Evolutionary conservation across 1,140 invertebrate species (phyloP).

Genomic region (Formica exsecta): DNA sequence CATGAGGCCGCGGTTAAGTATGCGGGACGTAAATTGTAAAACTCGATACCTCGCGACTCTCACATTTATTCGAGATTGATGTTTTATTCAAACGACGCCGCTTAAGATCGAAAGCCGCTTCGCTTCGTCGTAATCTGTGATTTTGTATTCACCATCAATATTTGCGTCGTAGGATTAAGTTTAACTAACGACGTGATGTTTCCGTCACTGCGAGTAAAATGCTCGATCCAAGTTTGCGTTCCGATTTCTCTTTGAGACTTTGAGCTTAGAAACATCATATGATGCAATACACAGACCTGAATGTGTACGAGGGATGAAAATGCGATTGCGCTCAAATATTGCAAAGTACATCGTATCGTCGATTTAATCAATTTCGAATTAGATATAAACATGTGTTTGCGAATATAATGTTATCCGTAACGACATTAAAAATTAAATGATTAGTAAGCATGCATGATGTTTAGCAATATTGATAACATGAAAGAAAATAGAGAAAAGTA

Average conservation of each 20-base stretch:
- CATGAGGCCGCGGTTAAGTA: constrained; percentile 42
- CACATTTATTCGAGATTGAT: constrained; percentile 52
- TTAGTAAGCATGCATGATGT: not conserved
- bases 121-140: constrained; percentile 11
- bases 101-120: constrained; percentile 57
- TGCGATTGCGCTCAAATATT: not conserved
- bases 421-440: not conserved
- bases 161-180: constrained; percentile 69
- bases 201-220: constrained; percentile 55
- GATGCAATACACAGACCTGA: not conserved
- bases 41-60: constrained; percentile 39
- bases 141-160: constrained; percentile 50
- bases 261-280: constrained; percentile 16
- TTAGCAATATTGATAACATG: not conserved
- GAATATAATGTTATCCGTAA: constrained; percentile 9
- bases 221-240: constrained; percentile 54
- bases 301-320: not conserved
- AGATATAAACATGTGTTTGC: not conserved
- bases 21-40: constrained; percentile 51
- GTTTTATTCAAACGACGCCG: constrained; percentile 58
- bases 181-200: constrained; percentile 66
- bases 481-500: constrained; percentile 11
- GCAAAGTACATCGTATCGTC: not conserved
- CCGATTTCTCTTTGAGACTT: constrained; percentile 70
- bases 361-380: constrained; percentile 12